phyloP scores from a whole-genome alignment of 2,888 invertebrate species.

The Laspeyria flexula region DNA sequence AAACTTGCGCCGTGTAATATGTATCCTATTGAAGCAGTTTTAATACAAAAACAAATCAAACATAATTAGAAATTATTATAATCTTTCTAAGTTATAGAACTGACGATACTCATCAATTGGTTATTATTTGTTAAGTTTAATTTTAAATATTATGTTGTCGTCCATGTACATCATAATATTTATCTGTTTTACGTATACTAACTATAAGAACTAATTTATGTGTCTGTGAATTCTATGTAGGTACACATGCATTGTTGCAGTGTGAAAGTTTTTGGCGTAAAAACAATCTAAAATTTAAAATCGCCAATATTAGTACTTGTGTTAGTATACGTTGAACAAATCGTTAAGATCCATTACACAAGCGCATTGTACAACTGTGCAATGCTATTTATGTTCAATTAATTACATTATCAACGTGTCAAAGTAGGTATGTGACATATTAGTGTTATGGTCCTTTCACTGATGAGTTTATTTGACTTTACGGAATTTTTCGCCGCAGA shows the following conservation, averaged over 20 bases:
- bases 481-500: not conserved
- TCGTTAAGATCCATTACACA: not conserved
- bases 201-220: too few species aligned
- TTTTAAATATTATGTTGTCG: constrained; percentile 7
- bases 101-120: not conserved
- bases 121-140: constrained; percentile 4
- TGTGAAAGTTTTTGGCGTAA: too few species aligned
- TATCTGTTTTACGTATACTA: too few species aligned
- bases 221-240: too few species aligned
- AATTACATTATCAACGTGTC: constrained; percentile 1
- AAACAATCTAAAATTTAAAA: too few species aligned
- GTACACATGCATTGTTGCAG: too few species aligned
- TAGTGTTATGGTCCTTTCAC: not conserved
- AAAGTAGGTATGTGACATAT: not conserved
- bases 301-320: too few species aligned
- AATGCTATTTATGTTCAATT: constrained; percentile 6
- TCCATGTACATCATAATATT: constrained; percentile 1
- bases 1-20: too few species aligned
- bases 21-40: too few species aligned
- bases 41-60: too few species aligned
- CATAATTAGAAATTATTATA: too few species aligned
- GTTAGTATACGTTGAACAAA: not conserved
- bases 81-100: not conserved
- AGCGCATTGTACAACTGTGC: constrained; percentile 5
- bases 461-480: constrained; percentile 2